These are phyloP conservation scores for Noctuana brunneofusca DNA, from an alignment of 2,888 invertebrate species.

Conservation along the genomic window DNA sequence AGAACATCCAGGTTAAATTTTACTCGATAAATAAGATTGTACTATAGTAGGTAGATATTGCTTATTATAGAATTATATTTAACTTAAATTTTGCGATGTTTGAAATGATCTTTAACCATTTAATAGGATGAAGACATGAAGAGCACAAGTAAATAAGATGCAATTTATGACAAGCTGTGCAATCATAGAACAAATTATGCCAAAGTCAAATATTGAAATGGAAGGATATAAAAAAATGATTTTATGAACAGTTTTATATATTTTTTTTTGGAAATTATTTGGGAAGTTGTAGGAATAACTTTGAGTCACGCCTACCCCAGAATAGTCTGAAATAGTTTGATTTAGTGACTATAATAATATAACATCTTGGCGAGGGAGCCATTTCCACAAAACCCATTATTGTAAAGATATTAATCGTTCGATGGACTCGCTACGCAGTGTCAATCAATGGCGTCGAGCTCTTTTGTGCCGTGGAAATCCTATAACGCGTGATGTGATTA, in stretches of 20 bases:
- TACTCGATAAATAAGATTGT: too few species aligned
- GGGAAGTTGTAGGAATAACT: too few species aligned
- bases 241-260: too few species aligned
- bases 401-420: constrained; percentile 20
- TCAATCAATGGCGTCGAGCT: constrained; percentile 22
- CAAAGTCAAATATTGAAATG: not conserved
- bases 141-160: not conserved
- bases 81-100: not conserved
- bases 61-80: too few species aligned
- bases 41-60: too few species aligned
- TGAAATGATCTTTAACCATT: constrained; percentile 23
- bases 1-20: too few species aligned
- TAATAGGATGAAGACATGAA: not conserved
- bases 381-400: constrained; percentile 21
- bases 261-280: too few species aligned
- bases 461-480: constrained; percentile 16
- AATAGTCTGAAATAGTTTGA: too few species aligned
- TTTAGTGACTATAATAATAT: too few species aligned
- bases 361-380: constrained; percentile 12
- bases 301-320: too few species aligned
- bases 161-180: not conserved
- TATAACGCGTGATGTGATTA: constrained; percentile 19
- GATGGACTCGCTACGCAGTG: constrained; percentile 13
- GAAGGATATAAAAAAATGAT: too few species aligned
- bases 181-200: not conserved